Evolutionary conservation across 2,888 invertebrate genomes (phyloP).

Genomic region (Pogonocherus hispidulus): DNA sequence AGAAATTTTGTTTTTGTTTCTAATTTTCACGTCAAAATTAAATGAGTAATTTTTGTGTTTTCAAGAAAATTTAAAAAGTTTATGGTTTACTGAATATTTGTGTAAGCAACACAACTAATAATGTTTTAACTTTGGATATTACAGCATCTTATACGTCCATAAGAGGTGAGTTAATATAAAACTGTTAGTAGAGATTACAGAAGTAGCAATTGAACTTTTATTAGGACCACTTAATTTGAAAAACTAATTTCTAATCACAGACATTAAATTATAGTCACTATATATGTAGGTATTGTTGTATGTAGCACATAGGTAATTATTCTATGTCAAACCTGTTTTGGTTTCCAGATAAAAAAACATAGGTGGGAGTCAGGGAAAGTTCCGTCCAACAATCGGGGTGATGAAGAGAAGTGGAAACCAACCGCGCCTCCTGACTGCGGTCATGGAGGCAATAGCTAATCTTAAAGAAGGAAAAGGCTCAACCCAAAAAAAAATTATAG

Average conservation of each 20-base stretch:
- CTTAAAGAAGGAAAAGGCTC: slow-evolving; percentile 52
- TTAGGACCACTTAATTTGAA: not conserved
- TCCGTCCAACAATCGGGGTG: slow-evolving; percentile 2
- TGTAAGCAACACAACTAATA: not conserved
- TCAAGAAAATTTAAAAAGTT: slow-evolving; percentile 20
- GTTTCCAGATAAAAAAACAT: slow-evolving; percentile 15
- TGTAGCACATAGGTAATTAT: not conserved
- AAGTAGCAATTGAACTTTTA: not conserved
- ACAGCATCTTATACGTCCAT: not conserved
- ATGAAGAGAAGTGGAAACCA: slow-evolving; percentile 24
- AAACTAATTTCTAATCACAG: not conserved
- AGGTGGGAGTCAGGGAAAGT: slow-evolving; percentile 31
- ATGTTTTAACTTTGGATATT: slow-evolving; percentile 10
- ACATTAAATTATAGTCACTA: slow-evolving; percentile 3
- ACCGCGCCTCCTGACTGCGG: slow-evolving; percentile 49
- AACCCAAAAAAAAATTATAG: slow-evolving; percentile 49
- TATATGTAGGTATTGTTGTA: no score
- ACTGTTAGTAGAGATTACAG: not conserved
- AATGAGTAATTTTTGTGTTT: slow-evolving; percentile 26
- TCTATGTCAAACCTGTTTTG: no score
- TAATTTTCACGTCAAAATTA: slow-evolving; percentile 28
- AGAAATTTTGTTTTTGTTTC: slow-evolving; percentile 32
- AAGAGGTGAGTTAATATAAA: slow-evolving; percentile 12
- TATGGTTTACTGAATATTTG: not conserved
- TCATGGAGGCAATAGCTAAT: slow-evolving; percentile 55